These are phyloP conservation scores for Marmota monax DNA, from an alignment of 2,113 vertebrate species.

Conservation along the genomic window DNA sequence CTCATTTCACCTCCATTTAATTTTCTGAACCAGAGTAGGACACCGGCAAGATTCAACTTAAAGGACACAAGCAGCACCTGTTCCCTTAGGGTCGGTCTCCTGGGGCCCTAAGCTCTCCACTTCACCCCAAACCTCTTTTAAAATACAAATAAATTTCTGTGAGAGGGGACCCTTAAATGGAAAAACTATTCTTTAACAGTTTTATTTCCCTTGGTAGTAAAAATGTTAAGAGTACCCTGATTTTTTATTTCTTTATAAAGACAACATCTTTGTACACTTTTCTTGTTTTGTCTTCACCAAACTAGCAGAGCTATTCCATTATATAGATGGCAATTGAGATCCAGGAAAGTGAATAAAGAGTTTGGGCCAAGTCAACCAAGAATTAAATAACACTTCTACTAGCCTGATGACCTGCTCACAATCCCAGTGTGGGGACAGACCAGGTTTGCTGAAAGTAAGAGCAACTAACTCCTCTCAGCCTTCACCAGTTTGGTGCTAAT, in stretches of 20 bases:
- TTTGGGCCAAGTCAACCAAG: neutral
- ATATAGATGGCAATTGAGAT: neutral
- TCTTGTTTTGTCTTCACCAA: constrained; percentile 22
- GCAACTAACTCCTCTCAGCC: neutral
- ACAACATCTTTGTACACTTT: neutral
- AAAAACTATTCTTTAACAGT: neutral
- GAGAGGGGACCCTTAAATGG: neutral
- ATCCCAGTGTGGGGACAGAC: neutral
- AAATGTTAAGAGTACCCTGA: constrained; percentile 7
- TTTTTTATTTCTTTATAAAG: constrained; percentile 3
- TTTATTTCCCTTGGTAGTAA: neutral
- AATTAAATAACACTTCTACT: neutral
- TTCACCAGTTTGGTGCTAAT: neutral
- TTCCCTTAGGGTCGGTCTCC: neutral
- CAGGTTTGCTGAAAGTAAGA: neutral
- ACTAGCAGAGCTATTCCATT: neutral
- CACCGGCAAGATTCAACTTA: neutral
- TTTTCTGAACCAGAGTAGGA: neutral
- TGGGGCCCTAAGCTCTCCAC: neutral
- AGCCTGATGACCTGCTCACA: neutral
- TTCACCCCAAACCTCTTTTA: neutral
- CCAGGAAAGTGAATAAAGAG: neutral
- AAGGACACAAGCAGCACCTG: neutral
- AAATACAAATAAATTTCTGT: neutral
- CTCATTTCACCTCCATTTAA: neutral